phyloP scores from a whole-genome alignment of 2,888 invertebrate genomes.

The Conchocele bisecta region DNA sequence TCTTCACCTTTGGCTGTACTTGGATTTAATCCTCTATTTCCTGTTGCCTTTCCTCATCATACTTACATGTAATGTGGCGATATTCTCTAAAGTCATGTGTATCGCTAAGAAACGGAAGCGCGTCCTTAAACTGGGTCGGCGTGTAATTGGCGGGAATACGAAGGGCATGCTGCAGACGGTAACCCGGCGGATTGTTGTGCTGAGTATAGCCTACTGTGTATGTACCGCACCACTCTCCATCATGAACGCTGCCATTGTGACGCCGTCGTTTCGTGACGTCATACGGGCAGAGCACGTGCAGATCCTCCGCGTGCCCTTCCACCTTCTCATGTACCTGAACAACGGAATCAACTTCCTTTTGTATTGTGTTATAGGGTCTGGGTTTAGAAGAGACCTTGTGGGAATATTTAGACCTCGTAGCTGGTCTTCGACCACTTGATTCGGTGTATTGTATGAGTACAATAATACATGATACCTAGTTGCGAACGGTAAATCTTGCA shows the following conservation, averaged over 20 bases:
- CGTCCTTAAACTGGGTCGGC: conserved; percentile 16
- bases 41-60: conserved; percentile 42
- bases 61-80: conserved; percentile 44
- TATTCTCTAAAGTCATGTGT: conserved; percentile 45
- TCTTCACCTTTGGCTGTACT: conserved; percentile 34
- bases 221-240: conserved; percentile 53
- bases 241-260: conserved; percentile 36
- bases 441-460: no score
- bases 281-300: conserved; percentile 15
- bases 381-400: conserved; percentile 55
- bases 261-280: conserved; percentile 2
- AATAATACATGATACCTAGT: no score
- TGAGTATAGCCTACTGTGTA: conserved; percentile 37
- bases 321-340: conserved; percentile 56
- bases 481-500: no score
- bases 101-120: conserved; percentile 20
- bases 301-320: conserved; percentile 33
- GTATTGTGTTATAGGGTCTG: conserved; percentile 54
- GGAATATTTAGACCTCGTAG: conserved; percentile 44
- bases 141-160: neutral
- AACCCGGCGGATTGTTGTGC: conserved; percentile 48
- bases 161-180: conserved; percentile 46
- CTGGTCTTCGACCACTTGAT: conserved; percentile 31
- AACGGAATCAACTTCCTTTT: conserved; percentile 57
- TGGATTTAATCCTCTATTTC: conserved; percentile 52